Conservation (phyloP, 2,797 vertebrate species). For the Melanotaenia maccullochi region DNA sequence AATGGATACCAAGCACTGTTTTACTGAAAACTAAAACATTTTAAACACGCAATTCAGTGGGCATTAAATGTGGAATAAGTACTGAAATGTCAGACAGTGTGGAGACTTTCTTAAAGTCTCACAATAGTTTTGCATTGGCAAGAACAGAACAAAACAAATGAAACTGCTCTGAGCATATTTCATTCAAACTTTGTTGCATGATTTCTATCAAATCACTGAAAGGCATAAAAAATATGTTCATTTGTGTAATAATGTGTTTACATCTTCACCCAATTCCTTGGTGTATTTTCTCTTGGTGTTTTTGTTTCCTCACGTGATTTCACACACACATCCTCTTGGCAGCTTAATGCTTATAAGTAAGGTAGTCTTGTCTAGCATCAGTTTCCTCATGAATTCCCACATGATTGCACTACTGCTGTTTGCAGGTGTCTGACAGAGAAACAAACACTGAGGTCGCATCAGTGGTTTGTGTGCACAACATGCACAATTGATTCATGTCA, state of each 20-base stretch:
- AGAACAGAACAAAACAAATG: background rate
- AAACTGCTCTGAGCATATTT: background rate
- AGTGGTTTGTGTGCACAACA: conserved; percentile 30
- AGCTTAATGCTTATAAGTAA: conserved; percentile 24
- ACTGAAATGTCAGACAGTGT: background rate
- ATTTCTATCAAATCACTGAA: conserved; percentile 6
- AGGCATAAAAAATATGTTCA: background rate
- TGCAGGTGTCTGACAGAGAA: conserved; percentile 38
- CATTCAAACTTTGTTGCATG: background rate
- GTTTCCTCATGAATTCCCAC: conserved; percentile 29
- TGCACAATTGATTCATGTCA: conserved; percentile 43
- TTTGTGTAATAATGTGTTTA: conserved; percentile 8
- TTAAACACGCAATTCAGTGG: background rate
- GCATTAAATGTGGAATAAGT: background rate
- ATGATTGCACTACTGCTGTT: conserved; percentile 33
- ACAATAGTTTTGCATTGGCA: background rate
- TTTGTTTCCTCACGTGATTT: conserved; percentile 16
- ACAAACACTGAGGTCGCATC: conserved; percentile 37
- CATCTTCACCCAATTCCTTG: background rate
- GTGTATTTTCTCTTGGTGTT: conserved; percentile 4
- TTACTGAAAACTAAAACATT: background rate
- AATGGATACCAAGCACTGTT: background rate
- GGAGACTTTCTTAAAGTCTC: background rate
- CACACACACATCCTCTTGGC: conserved; percentile 22
- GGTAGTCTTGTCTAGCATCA: conserved; percentile 25